Conservation (phyloP, 2,797 vertebrate genomes). For the Schizopygopsis pylzovi region DNA sequence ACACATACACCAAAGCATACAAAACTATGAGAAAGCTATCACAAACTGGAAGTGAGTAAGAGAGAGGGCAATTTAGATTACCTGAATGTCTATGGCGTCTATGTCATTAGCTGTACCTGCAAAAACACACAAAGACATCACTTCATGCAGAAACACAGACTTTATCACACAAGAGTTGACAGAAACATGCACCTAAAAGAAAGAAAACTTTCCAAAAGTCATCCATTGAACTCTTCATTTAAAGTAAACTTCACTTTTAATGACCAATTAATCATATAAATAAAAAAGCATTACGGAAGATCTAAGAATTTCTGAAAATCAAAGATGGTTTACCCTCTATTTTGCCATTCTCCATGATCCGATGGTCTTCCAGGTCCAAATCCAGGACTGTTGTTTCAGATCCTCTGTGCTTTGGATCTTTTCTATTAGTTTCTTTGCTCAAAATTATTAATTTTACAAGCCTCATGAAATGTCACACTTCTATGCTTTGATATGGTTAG, state of each 20-base stretch:
- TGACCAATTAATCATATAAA: too few relatives aligned
- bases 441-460: neutral
- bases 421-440: constrained; percentile 1
- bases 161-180: neutral
- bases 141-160: neutral
- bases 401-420: neutral
- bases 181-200: neutral
- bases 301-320: neutral
- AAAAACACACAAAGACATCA: constrained; percentile 23
- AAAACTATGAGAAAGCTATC: constrained; percentile 62
- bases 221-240: neutral
- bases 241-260: neutral
- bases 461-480: neutral
- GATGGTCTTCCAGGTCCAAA: constrained; percentile 19
- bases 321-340: constrained; percentile 53
- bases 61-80: neutral
- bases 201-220: neutral
- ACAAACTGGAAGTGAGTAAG: neutral
- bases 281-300: neutral
- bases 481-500: neutral
- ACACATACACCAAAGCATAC: constrained; percentile 41
- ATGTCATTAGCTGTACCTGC: constrained; percentile 22
- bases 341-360: constrained; percentile 63
- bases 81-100: constrained; percentile 30
- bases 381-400: neutral